Evolutionary conservation across 2,888 invertebrate genomes (phyloP).

Genomic region (Nomada flava): DNA sequence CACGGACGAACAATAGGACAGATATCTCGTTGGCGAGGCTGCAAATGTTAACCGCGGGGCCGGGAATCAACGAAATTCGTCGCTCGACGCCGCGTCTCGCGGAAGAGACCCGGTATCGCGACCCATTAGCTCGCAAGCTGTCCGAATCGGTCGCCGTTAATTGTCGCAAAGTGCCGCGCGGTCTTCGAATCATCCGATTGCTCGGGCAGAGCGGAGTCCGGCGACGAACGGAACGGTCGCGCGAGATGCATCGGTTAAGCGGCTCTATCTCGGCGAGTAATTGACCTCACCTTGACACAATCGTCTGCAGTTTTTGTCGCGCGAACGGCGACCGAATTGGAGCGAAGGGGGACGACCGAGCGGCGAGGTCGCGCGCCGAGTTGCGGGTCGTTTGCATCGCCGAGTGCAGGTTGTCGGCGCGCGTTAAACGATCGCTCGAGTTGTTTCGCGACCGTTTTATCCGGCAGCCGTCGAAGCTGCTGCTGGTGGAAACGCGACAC

Average conservation of each 20-base stretch:
- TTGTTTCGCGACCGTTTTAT: slow-evolving; percentile 6
- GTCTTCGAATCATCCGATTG: too few relatives aligned
- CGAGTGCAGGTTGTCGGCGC: slow-evolving; percentile 14
- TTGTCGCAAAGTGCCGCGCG: too few relatives aligned
- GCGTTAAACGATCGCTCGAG: neutral
- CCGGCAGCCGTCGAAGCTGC: slow-evolving; percentile 13
- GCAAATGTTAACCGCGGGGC: slow-evolving; percentile 11
- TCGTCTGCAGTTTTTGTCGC: slow-evolving; percentile 36
- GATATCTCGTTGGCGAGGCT: slow-evolving; percentile 26
- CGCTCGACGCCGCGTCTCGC: neutral
- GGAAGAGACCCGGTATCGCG: neutral
- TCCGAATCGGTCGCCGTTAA: neutral
- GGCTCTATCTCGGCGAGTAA: slow-evolving; percentile 40
- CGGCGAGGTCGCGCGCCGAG: too few relatives aligned
- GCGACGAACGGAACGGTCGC: neutral
- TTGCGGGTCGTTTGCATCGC: slow-evolving; percentile 33
- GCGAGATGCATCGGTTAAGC: neutral
- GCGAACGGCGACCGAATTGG: slow-evolving; percentile 8
- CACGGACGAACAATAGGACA: slow-evolving; percentile 13
- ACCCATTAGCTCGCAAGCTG: too few relatives aligned
- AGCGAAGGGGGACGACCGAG: slow-evolving; percentile 15
- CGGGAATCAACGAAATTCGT: slow-evolving; percentile 24
- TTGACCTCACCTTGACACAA: slow-evolving; percentile 58
- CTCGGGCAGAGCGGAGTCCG: too few relatives aligned
- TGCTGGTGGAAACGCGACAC: slow-evolving; percentile 55